Evolutionary conservation across 2,888 invertebrate genomes (phyloP), one percentile per base, ranked within the genome.

Genomic region (Sthenelais limicola): DNA sequence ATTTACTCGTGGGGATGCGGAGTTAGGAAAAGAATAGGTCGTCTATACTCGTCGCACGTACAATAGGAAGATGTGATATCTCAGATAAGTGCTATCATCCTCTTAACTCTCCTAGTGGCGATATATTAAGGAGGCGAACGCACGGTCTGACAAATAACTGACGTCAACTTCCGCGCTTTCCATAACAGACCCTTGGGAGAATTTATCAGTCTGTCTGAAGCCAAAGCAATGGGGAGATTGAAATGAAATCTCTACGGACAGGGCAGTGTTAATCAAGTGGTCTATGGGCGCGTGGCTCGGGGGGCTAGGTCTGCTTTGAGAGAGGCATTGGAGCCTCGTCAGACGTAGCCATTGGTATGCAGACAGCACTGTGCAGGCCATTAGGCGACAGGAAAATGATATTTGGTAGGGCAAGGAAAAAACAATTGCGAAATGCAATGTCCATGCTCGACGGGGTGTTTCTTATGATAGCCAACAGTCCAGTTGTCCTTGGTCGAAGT

Each of bases 301-400:
- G 26, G 1, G 28, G 4, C 30, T 18, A 56, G 32, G 32, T 49
- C 30, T 56, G 4, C 56, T 54, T 54, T 12, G 28, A 54, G 54
- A 32, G 56, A 28, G 30, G 12, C n/a, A 21, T 24, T 21, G 24
- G 21, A 48, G 24, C 48, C 48, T 9, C 48, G 24, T 7, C 48
- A n/a, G 43, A 18, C 43, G 18, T 9, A 49, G 18, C 38, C 38
- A 62, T 62, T 62, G 62, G 62, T 62, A 62, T 62, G 62, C 62
- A 24, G 35, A 24, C 26, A 7, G 62, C 9, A 12, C 38, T 4
- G 2, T 12, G 5, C 9, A 15, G 21, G 15, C 62, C 62, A 62
- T 62, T 62, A 62, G 62, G 38, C 38, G 62, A 62, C 38, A 62
- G 24, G 62, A 62, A 38, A 62, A 18, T 62, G 62, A 62, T 62